Evolutionary conservation across 2,113 vertebrate genomes (phyloP), one percentile per base, ranked within the genome.

Genomic region (Cyprinodon tularosa): DNA sequence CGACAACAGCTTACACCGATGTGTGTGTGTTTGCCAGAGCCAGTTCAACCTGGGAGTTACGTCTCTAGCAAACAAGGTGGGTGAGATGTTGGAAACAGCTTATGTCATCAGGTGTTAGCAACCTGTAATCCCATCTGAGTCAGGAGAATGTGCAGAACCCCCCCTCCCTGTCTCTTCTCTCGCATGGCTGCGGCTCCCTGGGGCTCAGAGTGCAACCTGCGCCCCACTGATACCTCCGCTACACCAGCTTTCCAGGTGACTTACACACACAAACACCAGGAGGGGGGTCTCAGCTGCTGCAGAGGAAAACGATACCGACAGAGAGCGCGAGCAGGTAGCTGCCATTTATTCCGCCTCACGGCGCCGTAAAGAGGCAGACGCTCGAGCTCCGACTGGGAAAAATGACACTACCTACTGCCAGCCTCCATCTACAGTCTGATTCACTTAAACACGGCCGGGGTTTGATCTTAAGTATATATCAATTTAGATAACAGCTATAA

Each of bases 121-220:
- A 91, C 89, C 87, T 88, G 88, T 93, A 92, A 93, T 92, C 88
- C 89, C 88, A 89, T 90, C 89, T 89, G 92, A 93, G 88, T 88
- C 67, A 64, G 14, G 65, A 81, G 82, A 71, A 83, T 59, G 80
- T 73, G 78, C 61, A n/a, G 1, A 15, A 42, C 13, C 44, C 53
- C 60, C 12, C 40, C 39, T 12, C 4, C 57, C 8, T 22, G 37
- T 11, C 59, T 39, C 1, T 13, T 13, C 29, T 47, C 62, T 12
- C 0, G 47, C 44, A 14, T 0, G 3, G 0, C 29, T 37, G 64
- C 82, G 13, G 40, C 78, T 79, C 89, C 86, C 81, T 1, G 84
- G 83, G 89, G 86, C 77, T 84, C 59, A 0, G 48, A 73, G 71
- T 71, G 83, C 85, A 86, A 86, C 88, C 88, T 90, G 91, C 84